Conservation (phyloP, 1,140 invertebrate genomes). For the Drosophila burlai region DNA sequence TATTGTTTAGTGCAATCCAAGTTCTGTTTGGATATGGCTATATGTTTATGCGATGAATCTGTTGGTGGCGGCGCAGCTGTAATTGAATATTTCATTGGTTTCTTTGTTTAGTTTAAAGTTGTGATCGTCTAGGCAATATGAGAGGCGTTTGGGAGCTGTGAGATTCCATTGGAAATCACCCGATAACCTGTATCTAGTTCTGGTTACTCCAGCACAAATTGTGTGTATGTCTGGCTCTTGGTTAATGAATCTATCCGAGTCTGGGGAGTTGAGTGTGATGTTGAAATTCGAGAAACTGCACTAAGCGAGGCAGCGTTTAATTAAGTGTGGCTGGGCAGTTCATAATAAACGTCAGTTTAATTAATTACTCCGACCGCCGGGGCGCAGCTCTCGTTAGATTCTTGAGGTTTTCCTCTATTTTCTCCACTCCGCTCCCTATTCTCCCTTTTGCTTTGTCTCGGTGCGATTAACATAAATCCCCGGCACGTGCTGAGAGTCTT, state of each 20-base stretch:
- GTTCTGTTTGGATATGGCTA: conserved; percentile 23
- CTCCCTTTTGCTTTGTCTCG: conserved; percentile 14
- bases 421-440: not conserved
- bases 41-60: conserved; percentile 18
- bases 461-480: conserved; percentile 51
- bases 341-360: conserved; percentile 21
- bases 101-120: conserved; percentile 1
- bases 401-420: conserved; percentile 7
- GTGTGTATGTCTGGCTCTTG: too few species aligned
- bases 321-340: conserved; percentile 32
- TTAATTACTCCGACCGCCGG: conserved; percentile 20
- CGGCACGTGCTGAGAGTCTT: conserved; percentile 34
- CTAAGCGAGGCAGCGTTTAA: conserved; percentile 14
- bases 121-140: not conserved
- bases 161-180: not conserved
- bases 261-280: not conserved
- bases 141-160: not conserved
- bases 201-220: not conserved
- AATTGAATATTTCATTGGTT: conserved; percentile 7
- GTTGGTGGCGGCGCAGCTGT: conserved; percentile 1
- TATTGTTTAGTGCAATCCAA: conserved; percentile 21
- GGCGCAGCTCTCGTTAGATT: conserved; percentile 21
- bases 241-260: not conserved
- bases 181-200: not conserved
- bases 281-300: conserved; percentile 12